phyloP scores from a whole-genome alignment of 2,888 invertebrate genomes.

The Oligia fasciuncula region DNA sequence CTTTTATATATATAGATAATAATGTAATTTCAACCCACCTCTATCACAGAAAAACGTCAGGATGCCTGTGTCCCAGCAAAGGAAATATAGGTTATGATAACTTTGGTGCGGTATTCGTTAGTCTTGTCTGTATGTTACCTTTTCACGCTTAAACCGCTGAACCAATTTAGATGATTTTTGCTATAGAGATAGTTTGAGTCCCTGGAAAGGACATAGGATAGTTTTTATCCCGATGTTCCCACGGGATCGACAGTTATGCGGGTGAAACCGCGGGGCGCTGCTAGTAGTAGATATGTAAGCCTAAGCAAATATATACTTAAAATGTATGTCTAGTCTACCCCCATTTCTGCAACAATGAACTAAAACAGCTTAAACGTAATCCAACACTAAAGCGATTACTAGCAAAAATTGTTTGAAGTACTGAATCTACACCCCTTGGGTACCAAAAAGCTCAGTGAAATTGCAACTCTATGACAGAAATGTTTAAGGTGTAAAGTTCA shows the following conservation, averaged over 20 bases:
- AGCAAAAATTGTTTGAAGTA: constrained; percentile 15
- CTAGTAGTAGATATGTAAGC: neutral
- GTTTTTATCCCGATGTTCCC: too few relatives aligned
- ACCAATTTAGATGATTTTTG: too few relatives aligned
- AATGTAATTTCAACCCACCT: neutral
- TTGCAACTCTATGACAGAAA: fast-evolving
- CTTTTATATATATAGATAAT: too few relatives aligned
- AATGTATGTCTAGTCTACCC: constrained; percentile 4
- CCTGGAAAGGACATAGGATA: too few relatives aligned
- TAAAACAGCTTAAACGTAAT: constrained; percentile 50
- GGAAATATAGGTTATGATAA: neutral
- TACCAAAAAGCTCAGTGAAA: neutral
- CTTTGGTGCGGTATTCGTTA: neutral
- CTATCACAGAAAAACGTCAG: too few relatives aligned
- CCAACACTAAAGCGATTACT: constrained; percentile 44
- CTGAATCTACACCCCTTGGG: neutral
- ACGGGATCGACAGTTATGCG: too few relatives aligned
- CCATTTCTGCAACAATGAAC: constrained; percentile 35
- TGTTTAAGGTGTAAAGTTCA: constrained; percentile 25
- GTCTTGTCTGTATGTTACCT: too few relatives aligned
- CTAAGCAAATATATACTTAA: neutral
- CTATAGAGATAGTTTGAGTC: too few relatives aligned
- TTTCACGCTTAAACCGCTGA: too few relatives aligned
- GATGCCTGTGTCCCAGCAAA: neutral
- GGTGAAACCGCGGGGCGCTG: too few relatives aligned